These are phyloP conservation scores for Enteromius mattozi DNA, from an alignment of 2,797 vertebrate species.

Conservation along the genomic window DNA sequence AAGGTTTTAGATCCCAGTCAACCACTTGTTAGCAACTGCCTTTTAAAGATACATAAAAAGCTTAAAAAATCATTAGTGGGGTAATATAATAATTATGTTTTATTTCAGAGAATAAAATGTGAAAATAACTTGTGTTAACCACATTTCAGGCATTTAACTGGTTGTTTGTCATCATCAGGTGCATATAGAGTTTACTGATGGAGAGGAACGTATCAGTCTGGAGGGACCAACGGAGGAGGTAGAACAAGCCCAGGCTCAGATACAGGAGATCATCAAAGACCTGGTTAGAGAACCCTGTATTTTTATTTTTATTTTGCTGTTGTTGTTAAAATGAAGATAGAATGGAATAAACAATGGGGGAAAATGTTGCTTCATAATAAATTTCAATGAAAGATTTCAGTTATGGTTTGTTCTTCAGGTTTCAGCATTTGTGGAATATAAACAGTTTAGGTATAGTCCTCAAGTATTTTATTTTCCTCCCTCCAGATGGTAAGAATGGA, in stretches of 20 bases:
- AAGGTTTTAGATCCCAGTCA: background rate
- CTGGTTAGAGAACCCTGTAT: constrained; percentile 71
- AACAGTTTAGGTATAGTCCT: background rate
- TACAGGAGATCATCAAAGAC: constrained; percentile 83
- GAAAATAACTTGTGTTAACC: background rate
- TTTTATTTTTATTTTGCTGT: background rate
- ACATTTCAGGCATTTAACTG: background rate
- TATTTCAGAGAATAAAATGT: background rate
- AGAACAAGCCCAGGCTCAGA: constrained; percentile 81
- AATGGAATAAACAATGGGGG: background rate
- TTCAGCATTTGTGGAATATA: background rate
- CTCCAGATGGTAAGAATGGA: constrained; percentile 83
- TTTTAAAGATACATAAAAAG: background rate
- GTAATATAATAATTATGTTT: too few relatives aligned
- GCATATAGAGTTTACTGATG: constrained; percentile 85
- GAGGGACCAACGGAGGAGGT: constrained; percentile 83
- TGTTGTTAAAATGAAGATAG: background rate
- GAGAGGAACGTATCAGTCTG: constrained; percentile 82
- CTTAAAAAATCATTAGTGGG: background rate
- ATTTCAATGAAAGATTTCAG: background rate
- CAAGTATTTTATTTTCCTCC: constrained; percentile 8
- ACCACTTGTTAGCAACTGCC: background rate
- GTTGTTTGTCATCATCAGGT: constrained; percentile 70
- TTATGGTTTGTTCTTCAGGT: background rate
- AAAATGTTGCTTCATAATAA: background rate